Evolutionary conservation across 2,113 vertebrate species (phyloP), one percentile per base, ranked within the genome.

Genomic region (Rhodinocichla rosea): DNA sequence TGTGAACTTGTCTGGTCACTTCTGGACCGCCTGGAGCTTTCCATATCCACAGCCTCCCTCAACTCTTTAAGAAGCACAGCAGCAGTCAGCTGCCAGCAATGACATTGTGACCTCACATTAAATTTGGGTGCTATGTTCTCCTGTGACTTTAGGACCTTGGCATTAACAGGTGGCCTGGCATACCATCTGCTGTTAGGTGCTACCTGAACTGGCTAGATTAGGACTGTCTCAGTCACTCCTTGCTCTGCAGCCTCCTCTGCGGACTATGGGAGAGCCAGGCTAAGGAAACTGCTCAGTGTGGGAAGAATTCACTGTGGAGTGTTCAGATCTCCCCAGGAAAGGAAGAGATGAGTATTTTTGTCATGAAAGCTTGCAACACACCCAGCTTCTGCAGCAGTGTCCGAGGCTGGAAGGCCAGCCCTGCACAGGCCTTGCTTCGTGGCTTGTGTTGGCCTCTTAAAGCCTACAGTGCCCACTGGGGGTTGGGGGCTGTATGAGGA

Each of bases 121-220:
- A 56, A 82, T 55, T 28, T 60, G 35, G 79, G 21, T 56, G 49
- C 55, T 68, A 8, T 1, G 39, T 39, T 76, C 63, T 80, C n/a
- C 44, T 28, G 27, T 71, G 70, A 24, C 14, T 79, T 60, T 27
- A 83, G n/a, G 75, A 75, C 49, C 33, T 42, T 28, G 35, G n/a
- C 45, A 59, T 55, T 75, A 87, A 37, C 4, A 50, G 39, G 32
- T 84, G 32, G 42, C 15, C 47, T 84, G 64, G 50, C 26, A 52
- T 1, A 1, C 9, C 2, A 2, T 22, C 60, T 1, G 0, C 47
- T 89, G 35, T 62, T 84, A 77, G 81, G 14, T 84, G 60, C 39
- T 67, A 23, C 49, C 42, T 59, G 47, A 87, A 50, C 35, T 16
- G 21, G 49, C 35, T 35, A 26, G 33, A 87, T 64, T 50, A 83